phyloP scores from a whole-genome alignment of 2,113 vertebrate genomes.

The Melanostigma gelatinosum region DNA sequence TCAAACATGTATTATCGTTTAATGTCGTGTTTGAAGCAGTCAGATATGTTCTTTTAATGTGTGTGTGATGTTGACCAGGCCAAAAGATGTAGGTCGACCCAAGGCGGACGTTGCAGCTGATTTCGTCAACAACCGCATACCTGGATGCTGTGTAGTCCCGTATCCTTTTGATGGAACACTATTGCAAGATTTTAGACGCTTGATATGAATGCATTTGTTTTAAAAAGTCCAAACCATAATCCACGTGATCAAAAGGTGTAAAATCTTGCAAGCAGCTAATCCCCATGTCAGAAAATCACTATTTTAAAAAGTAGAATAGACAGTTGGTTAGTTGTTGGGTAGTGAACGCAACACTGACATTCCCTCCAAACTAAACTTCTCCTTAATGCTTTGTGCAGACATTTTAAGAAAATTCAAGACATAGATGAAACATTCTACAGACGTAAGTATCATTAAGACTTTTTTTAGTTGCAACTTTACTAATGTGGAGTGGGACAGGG shows the following conservation, averaged over 20 bases:
- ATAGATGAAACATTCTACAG: slow-evolving; percentile 93
- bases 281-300: background rate
- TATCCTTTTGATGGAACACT: slow-evolving; percentile 85
- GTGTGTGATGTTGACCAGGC: slow-evolving; percentile 75
- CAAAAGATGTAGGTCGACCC: slow-evolving; percentile 91
- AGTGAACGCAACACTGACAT: background rate
- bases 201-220: background rate
- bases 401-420: slow-evolving; percentile 97
- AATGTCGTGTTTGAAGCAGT: background rate
- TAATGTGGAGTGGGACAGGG: background rate
- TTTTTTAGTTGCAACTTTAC: background rate
- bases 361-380: slow-evolving; percentile 40
- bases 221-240: background rate
- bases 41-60: slow-evolving; percentile 14
- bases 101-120: slow-evolving; percentile 95
- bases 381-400: slow-evolving; percentile 85
- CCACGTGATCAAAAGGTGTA: background rate
- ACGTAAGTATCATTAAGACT: slow-evolving; percentile 84
- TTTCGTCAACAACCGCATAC: slow-evolving; percentile 90
- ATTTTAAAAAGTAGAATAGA: background rate
- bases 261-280: background rate
- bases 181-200: background rate
- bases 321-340: background rate
- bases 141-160: slow-evolving; percentile 89
- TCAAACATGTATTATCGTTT: background rate